Evolutionary conservation across 2,888 invertebrate species (phyloP), one percentile per base, ranked within the genome.

Genomic region (Hypomecis atomaria): DNA sequence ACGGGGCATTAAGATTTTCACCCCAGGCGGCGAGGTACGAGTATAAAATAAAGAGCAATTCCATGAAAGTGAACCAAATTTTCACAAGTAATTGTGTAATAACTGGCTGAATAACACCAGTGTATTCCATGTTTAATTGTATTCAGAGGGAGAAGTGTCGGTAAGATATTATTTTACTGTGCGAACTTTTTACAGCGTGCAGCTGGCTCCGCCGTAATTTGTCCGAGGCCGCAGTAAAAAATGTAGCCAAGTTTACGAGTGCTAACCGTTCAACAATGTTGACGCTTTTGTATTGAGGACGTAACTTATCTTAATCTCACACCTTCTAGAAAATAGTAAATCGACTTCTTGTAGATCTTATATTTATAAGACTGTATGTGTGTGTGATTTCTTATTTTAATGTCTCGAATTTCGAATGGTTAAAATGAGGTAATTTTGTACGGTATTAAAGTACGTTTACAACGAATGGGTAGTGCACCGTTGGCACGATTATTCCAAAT

Each of bases 171-270:
- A 79, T 84, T 85, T 87, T 79, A 79, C 74, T 83, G 82, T 81
- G 80, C 72, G 82, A 86, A 85, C 78, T 85, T 87, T 88, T 88
- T 85, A 84, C 81, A 78, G 73, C 81, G 77, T 75, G 70, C 88
- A 88, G 86, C 84, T 86, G 87, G 74, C 81, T 78, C 78, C 71
- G 68, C 71, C 69, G 81, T 82, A 83, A 86, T 85, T 86, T 84
- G 81, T 80, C 71, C 71, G 78, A 78, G 77, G 79, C 76, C 74
- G 78, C 76, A 59, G 67, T 71, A 84, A 86, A 84, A 85, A 85
- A 82, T 75, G 75, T 75, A 71, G 73, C 73, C 69, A 75, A 79
- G 67, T 84, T 83, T 79, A 79, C 76, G 79, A 81, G 74, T 79
- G 78, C 76, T 81, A 81, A 84, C 77, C 78, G 77, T 79, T 78